Conservation (phyloP, 2,797 vertebrate genomes). For the Acanthis flammea region DNA sequence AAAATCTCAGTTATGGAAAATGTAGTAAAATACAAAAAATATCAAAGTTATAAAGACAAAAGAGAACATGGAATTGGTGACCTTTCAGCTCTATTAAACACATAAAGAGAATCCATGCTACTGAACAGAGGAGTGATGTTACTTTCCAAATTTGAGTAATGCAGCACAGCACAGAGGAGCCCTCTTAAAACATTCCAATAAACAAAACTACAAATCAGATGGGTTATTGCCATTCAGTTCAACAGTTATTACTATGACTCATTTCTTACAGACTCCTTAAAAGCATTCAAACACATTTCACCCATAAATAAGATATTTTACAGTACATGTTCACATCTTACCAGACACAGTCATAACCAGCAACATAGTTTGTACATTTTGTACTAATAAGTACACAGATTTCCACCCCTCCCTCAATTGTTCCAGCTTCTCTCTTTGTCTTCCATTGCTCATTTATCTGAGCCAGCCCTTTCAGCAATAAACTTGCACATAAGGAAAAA, state of each 20-base stretch:
- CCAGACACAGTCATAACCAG: neutral
- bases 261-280: neutral
- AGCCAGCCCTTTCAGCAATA: neutral
- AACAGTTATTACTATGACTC: neutral
- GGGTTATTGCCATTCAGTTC: neutral
- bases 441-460: neutral
- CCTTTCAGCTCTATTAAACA: neutral
- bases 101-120: neutral
- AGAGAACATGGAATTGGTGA: neutral
- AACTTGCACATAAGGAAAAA: neutral
- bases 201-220: neutral
- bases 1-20: neutral
- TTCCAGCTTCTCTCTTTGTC: neutral
- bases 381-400: neutral
- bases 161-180: accelerated
- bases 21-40: neutral
- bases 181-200: neutral
- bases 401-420: neutral
- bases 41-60: neutral
- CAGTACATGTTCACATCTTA: neutral
- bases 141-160: neutral
- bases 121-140: neutral
- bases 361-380: accelerated
- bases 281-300: neutral
- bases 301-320: neutral